Evolutionary conservation across 2,113 vertebrate genomes (phyloP).

Genomic region (Columba livia): DNA sequence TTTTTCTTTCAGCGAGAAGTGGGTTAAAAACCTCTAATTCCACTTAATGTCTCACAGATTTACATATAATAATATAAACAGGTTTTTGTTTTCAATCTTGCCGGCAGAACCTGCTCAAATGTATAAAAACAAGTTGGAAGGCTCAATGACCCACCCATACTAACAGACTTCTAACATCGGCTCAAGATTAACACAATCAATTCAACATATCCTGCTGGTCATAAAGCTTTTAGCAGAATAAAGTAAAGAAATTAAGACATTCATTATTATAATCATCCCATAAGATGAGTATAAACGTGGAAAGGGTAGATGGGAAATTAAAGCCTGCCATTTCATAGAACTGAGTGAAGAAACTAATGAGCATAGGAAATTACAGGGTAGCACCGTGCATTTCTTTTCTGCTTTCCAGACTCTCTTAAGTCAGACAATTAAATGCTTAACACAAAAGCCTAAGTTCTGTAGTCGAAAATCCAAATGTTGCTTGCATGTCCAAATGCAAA

Average conservation of each 20-base stretch:
- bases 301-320: constrained; percentile 45
- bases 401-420: constrained; percentile 3
- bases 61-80: neutral
- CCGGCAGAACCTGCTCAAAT: neutral
- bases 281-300: neutral
- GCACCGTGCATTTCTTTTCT: neutral
- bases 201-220: neutral
- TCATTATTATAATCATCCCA: constrained; percentile 21
- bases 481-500: neutral
- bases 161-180: neutral
- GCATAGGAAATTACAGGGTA: constrained; percentile 41
- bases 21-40: neutral
- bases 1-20: neutral
- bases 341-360: constrained; percentile 2
- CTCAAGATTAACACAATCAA: constrained; percentile 11
- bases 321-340: constrained; percentile 47
- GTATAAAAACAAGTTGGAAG: neutral
- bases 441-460: neutral
- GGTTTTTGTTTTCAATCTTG: neutral
- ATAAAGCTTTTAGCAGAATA: constrained; percentile 34
- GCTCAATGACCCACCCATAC: neutral
- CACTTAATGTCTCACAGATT: neutral
- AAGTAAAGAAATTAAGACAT: constrained; percentile 19
- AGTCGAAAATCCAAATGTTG: neutral
- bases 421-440: constrained; percentile 38